Evolutionary conservation across 2,888 invertebrate genomes (phyloP).

Genomic region (Lacanobia wlatinum): DNA sequence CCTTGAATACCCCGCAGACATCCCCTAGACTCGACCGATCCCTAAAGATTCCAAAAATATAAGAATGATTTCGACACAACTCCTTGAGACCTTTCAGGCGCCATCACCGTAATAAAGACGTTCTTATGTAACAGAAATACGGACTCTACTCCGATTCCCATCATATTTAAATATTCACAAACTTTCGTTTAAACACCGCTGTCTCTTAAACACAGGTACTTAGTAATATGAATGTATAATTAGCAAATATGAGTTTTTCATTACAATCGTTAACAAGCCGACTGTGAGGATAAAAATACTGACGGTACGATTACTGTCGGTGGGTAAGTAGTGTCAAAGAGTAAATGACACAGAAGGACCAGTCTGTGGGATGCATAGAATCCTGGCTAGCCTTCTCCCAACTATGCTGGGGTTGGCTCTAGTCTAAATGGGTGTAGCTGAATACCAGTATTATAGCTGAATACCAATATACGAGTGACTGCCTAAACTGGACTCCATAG

Average conservation of each 20-base stretch:
- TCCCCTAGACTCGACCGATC: not conserved
- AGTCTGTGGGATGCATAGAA: not conserved
- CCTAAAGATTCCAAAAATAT: not conserved
- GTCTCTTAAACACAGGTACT: slow-evolving; percentile 2
- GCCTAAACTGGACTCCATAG: no score
- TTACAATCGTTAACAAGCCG: slow-evolving; percentile 24
- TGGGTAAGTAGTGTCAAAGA: not conserved
- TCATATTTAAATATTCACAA: not conserved
- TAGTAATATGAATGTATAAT: slow-evolving; percentile 9
- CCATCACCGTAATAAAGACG: not conserved
- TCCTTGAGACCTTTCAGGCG: not conserved
- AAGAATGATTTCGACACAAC: not conserved
- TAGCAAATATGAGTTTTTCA: slow-evolving; percentile 31
- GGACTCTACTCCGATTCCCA: slow-evolving; percentile 5
- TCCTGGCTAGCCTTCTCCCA: not conserved
- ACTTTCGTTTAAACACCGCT: slow-evolving; percentile 15
- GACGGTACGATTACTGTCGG: slow-evolving; percentile 8
- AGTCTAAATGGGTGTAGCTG: no score
- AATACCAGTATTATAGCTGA: no score
- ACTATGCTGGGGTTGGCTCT: no score
- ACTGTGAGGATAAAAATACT: slow-evolving; percentile 35
- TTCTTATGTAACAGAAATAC: not conserved
- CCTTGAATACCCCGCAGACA: not conserved
- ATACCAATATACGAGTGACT: no score
- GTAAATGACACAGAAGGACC: slow-evolving; percentile 4